Evolutionary conservation across 2,888 invertebrate genomes (phyloP).

Genomic region (Platerodrilus igneus): DNA sequence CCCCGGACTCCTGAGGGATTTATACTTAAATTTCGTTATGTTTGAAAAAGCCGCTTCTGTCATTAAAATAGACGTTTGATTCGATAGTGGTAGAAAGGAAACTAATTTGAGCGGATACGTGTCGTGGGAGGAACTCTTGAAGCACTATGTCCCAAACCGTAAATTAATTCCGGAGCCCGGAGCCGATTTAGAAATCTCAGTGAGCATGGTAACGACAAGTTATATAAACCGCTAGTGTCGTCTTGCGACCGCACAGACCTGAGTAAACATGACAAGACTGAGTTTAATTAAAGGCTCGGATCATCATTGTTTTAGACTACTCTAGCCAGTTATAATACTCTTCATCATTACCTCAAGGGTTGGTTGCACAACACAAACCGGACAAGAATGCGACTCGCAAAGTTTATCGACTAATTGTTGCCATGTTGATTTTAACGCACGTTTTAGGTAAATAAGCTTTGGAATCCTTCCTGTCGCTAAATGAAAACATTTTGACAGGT

Average conservation of each 20-base stretch:
- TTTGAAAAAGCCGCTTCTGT: too few species aligned
- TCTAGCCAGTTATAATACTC: slow-evolving; percentile 39
- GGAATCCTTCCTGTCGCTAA: too few species aligned
- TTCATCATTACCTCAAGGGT: slow-evolving; percentile 34
- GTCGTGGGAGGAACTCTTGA: slow-evolving; percentile 35
- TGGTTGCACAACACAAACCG: slow-evolving; percentile 9
- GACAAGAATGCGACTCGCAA: neutral
- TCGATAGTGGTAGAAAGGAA: slow-evolving; percentile 27
- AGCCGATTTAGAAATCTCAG: slow-evolving; percentile 40
- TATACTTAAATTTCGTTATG: too few species aligned
- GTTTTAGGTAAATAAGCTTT: too few species aligned
- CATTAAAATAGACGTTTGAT: too few species aligned
- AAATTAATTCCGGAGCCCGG: slow-evolving; percentile 39
- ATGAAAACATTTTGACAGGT: too few species aligned
- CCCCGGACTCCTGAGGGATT: too few species aligned
- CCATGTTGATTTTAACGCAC: too few species aligned
- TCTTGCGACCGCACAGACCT: slow-evolving; percentile 40
- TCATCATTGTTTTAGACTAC: slow-evolving; percentile 45
- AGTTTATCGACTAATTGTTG: slow-evolving; percentile 9
- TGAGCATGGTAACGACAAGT: slow-evolving; percentile 47
- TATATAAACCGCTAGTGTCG: slow-evolving; percentile 46
- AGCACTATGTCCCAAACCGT: slow-evolving; percentile 33
- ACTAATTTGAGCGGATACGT: slow-evolving; percentile 36
- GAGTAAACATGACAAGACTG: slow-evolving; percentile 48
- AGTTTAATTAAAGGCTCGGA: slow-evolving; percentile 48